Base-by-base conservation (phyloP, 2,113 vertebrate genomes). In the Columbina picui region DNA sequence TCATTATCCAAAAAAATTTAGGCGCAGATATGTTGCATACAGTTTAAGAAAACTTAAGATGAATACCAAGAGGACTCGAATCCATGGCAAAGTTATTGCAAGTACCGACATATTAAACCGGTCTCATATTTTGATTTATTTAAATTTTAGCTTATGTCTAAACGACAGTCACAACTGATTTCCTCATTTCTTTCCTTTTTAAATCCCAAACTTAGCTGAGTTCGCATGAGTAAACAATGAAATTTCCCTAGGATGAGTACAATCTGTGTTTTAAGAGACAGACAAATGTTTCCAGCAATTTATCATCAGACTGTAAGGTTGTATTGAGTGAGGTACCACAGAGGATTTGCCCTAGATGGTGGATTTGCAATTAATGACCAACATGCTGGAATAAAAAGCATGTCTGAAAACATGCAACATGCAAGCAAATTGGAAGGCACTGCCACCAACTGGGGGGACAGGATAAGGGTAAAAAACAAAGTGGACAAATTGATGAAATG, bases 371-470 rank as follows among this genome's bases (percentile, higher is more conserved):
- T 56, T 80, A 73, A 90, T 69, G 67, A 45, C 49, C 36, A 61
- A 22, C 8, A 4, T 29, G 4, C 7, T 74, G 47, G 14, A 79
- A 79, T 7, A 64, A 30, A 73, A 85, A 87, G 6, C 18, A 17
- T 15, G n/a, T 22, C 53, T 63, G 34, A 2, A 8, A 76, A 52
- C 26, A 43, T 0, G 0, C 12, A 82, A 52, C 3, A 7, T 30
- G 14, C 6, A 79, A 64, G 50, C 13, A 45, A 78, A 43, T 11
- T 82, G 36, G 18, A 36, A 91, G 43, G 57, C 17, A 38, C 45
- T 69, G 49, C 45, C 79, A 77, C 36, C 27, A 70, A 7, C 36
- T 6, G 27, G 9, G 1, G 6, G 14, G 8, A 81, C 10, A 18
- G 20, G 32, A 50, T 17, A 53, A 45, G 43, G 71, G 75, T 25